Evolutionary conservation across 2,797 vertebrate genomes (phyloP), one percentile per base, ranked within the genome.

Genomic region (Thunnus albacares): DNA sequence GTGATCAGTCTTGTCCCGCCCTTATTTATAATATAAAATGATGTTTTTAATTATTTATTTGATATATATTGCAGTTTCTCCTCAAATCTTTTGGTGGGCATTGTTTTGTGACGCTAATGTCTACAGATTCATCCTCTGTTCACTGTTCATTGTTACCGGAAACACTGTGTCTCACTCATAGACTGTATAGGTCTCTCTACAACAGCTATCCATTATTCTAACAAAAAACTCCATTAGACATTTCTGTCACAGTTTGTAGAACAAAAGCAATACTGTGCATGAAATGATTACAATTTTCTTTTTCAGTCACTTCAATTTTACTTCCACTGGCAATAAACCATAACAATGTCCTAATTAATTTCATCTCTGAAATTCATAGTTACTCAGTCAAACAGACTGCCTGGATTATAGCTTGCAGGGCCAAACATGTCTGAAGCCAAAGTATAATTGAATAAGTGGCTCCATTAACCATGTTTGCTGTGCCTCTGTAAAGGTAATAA

Each of bases 271-370:
- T 72, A 57, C 57, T 81, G 68, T 78, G 71, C 70, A 78, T 81
- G 57, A 83, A 83, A 86, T 91, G 24, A 88, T 82, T 83, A 75
- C 63, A 85, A 45, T 89, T 89, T 81, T 80, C 52, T 78, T 70
- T 80, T 74, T 61, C 69, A 76, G 62, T 82, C 73, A 75, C 75
- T 87, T 84, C 61, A 86, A 74, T 87, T 89, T 84, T 74, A 86
- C 75, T 85, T 84, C 75, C 77, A 87, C 66, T 81, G 70, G 75
- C 81, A 87, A 83, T 81, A 92, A 90, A 90, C 80, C 82, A 80
- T 58, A 79, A 87, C 84, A 90, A 87, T 81, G 56, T 78, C 64
- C 74, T 84, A 81, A 93, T 89, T 90, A 83, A 90, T 90, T 89
- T 84, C 41, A 71, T 71, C 84, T 76, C 75, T 85, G 80, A 88